Conservation (phyloP, 2,888 invertebrate species). For the Nycteola revayana region DNA sequence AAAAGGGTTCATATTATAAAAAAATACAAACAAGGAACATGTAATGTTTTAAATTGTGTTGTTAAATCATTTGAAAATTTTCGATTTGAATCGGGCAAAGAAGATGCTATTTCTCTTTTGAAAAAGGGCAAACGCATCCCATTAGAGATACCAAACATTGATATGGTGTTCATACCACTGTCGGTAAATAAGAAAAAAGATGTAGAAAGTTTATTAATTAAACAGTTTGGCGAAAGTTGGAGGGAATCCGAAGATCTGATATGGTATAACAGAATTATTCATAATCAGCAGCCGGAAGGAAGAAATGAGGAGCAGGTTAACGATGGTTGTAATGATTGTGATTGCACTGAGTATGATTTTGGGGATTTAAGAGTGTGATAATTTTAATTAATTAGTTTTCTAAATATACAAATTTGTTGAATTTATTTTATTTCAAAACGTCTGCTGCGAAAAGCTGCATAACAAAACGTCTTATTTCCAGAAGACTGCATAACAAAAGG, state of each 20-base stretch:
- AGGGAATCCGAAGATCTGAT: slow-evolving; percentile 10
- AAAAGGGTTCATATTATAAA: slow-evolving; percentile 9
- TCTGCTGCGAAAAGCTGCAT: too few species aligned
- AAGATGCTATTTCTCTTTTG: slow-evolving; percentile 4
- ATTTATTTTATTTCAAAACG: too few species aligned
- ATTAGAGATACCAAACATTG: too few species aligned
- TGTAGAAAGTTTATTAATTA: too few species aligned
- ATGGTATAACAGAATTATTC: slow-evolving; percentile 10
- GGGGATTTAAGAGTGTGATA: neutral
- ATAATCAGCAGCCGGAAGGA: slow-evolving; percentile 2
- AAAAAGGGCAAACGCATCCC: too few species aligned
- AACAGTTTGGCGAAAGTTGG: too few species aligned
- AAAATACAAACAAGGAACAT: slow-evolving; percentile 8
- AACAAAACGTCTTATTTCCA: too few species aligned
- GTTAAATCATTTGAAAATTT: slow-evolving; percentile 5
- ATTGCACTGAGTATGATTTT: neutral
- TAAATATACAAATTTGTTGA: too few species aligned
- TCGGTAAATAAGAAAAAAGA: too few species aligned
- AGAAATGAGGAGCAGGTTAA: neutral
- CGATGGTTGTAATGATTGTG: neutral
- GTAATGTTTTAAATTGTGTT: slow-evolving; percentile 2
- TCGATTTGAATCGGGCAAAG: slow-evolving; percentile 4
- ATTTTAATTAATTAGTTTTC: neutral
- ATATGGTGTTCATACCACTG: too few species aligned
- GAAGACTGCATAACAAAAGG: too few species aligned